Percentiles rank a stretch among this genome's conserved stretches.
These are phyloP conservation scores for Silurus lanzhouensis DNA, from an alignment of 2,797 vertebrate species.

Conservation along the genomic window DNA sequence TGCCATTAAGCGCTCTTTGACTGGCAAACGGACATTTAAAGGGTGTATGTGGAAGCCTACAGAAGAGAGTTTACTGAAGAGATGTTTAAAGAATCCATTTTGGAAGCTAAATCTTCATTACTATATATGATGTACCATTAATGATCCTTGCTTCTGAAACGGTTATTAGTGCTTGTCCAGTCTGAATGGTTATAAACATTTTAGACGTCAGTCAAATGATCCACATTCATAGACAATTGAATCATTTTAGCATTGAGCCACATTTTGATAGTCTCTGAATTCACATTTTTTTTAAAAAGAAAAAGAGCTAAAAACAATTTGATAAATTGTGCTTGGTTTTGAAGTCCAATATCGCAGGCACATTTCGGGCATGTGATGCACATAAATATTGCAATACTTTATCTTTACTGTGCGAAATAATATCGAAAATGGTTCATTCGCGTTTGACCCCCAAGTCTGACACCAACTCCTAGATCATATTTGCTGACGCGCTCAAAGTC, in stretches of 20 bases:
- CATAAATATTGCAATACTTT: conserved; percentile 12
- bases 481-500: conserved; percentile 47
- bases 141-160: background rate
- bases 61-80: background rate
- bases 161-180: background rate
- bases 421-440: conserved; percentile 17
- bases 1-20: background rate
- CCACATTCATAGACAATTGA: background rate
- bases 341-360: background rate
- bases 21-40: background rate
- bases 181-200: background rate
- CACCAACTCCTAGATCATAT: conserved; percentile 22
- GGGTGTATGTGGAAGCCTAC: too few species aligned
- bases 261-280: background rate
- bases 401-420: background rate
- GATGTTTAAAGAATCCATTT: background rate
- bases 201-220: background rate
- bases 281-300: background rate
- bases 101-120: background rate
- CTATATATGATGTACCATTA: background rate
- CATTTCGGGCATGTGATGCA: background rate
- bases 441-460: conserved; percentile 23
- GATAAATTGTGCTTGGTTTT: background rate
- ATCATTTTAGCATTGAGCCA: background rate
- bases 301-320: background rate